These are phyloP conservation scores for Brachionus manjavacas DNA, from an alignment of 1,140 invertebrate genomes.

Conservation along the genomic window DNA sequence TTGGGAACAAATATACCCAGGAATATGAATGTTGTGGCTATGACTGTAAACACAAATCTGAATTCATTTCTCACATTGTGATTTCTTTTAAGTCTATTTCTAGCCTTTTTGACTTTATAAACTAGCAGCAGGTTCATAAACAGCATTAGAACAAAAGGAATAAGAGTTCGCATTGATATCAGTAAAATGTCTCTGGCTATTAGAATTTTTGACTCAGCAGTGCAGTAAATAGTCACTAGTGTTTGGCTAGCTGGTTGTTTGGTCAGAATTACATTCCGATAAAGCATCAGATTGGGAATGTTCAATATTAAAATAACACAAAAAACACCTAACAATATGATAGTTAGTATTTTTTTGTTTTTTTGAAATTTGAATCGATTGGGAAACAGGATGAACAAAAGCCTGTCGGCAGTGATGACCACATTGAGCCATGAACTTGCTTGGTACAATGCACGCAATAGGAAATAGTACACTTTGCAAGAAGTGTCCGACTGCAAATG, in stretches of 20 bases:
- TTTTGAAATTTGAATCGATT: conserved; percentile 5
- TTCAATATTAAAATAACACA: neutral
- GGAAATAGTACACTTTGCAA: neutral
- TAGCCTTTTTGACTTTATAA: neutral
- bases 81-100: neutral
- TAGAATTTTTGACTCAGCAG: neutral
- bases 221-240: neutral
- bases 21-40: neutral
- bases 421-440: conserved; percentile 9
- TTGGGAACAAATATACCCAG: neutral
- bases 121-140: neutral
- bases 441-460: neutral
- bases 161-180: neutral
- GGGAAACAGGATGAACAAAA: neutral
- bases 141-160: neutral
- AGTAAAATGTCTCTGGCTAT: neutral
- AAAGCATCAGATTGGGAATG: neutral
- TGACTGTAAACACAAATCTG: neutral
- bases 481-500: neutral
- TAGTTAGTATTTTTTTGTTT: neutral
- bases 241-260: neutral
- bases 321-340: neutral
- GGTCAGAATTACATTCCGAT: neutral
- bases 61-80: neutral
- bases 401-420: neutral